Base-by-base conservation (phyloP, 2,113 vertebrate species). In the Sebastes fasciatus region DNA sequence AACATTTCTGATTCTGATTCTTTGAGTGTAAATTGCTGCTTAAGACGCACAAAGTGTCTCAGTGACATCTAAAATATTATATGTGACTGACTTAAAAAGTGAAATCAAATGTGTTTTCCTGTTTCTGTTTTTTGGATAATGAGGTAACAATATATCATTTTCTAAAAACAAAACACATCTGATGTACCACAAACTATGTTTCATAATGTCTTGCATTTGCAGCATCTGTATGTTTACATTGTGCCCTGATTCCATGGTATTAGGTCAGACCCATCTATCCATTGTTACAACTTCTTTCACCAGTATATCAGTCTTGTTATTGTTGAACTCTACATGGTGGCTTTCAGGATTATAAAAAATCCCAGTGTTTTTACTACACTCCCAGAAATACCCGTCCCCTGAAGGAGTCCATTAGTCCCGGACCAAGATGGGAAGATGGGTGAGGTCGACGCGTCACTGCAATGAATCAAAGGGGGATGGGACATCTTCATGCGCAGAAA, bases 401-500 rank as follows among this genome's bases (percentile, higher is more conserved):
- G 26, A 86, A 76, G 68, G 17, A 65, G 68, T 86, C 74, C 85
- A 82, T 92, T 84, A 83, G 76, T 78, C 79, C 69, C 57, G 13
- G 73, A 23, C 81, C 61, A 40, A 40, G 83, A 78, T 64, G 77
- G 68, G 80, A 65, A 68, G 72, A 87, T 79, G 92, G 92, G 91
- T 91, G 92, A 93, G 92, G 93, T 86, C 90, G 86, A 79, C 64
- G 84, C 88, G 75, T 90, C 86, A 58, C 74, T 61, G 86, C 67
- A 73, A 88, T 89, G 84, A 92, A 92, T 92, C 83, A 88, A 49
- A 88, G 91, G 93, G 94, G 92, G 93, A 84, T 77, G 91, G 91
- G 91, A 78, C 81, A 21, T 1, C 60, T 64, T 65, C 65, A 52
- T 68, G 68, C 84, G 21, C 61, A 79, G 77, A 54, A 57, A 16